phyloP scores from a whole-genome alignment of 2,113 vertebrate genomes.

The Neolamprologus tretocephalus region DNA sequence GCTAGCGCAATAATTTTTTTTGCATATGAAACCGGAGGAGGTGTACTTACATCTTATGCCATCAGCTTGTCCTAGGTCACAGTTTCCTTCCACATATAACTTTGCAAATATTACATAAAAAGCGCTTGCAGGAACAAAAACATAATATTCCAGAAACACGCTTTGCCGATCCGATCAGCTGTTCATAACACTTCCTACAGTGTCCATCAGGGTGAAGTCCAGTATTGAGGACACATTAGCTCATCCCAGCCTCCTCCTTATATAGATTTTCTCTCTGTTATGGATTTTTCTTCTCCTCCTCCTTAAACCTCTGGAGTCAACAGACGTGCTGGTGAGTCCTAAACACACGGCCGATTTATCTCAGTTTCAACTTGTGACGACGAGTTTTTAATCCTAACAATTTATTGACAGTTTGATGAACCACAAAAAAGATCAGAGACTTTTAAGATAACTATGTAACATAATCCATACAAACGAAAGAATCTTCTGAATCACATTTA shows the following conservation, averaged over 20 bases:
- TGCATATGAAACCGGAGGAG: no score
- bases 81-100: no score
- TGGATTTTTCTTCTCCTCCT: not conserved
- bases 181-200: no score
- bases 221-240: not conserved
- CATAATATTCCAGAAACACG: no score
- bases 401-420: not conserved
- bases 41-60: no score
- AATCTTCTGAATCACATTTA: not conserved
- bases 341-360: not conserved
- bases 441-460: not conserved
- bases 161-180: no score
- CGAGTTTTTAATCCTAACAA: not conserved
- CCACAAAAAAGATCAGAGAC: not conserved
- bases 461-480: not conserved
- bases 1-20: no score
- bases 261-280: not conserved
- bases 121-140: fast-evolving
- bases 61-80: fast-evolving
- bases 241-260: not conserved
- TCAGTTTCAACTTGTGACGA: not conserved
- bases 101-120: fast-evolving
- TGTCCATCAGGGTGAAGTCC: fast-evolving
- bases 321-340: not conserved
- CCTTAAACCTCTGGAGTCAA: not conserved